Conservation (phyloP, 1,140 invertebrate species). For the fruit fly (Drosophila melanogaster) region Release_6_plus_ISO1_MT NT_037436.4:7878501-7879000, state of each 20-base stretch:
- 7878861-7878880: slow-evolving; percentile 44
- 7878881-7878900: slow-evolving; percentile 27
- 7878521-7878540: neutral
- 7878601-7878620: slow-evolving; percentile 30
- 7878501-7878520: neutral
- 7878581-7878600: neutral
- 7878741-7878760: slow-evolving; percentile 56
- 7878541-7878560: neutral
- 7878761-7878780: slow-evolving; percentile 47
- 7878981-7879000: slow-evolving; percentile 79
- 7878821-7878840: slow-evolving; percentile 75
- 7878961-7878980: slow-evolving; percentile 81
- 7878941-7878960: slow-evolving; percentile 54
- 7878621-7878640: neutral
- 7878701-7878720: slow-evolving; percentile 19
- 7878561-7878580: neutral
- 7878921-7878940: slow-evolving; percentile 54
- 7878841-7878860: slow-evolving; percentile 35
- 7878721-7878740: slow-evolving; percentile 59
- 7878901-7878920: slow-evolving; percentile 77
- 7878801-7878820: slow-evolving; percentile 81
- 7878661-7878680: neutral
- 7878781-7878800: slow-evolving; percentile 71
- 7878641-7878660: slow-evolving; percentile 8
- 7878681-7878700: slow-evolving; percentile 43